Evolutionary conservation across 2,888 invertebrate genomes (phyloP).

Genomic region (Scelioninae gen. 2): DNA sequence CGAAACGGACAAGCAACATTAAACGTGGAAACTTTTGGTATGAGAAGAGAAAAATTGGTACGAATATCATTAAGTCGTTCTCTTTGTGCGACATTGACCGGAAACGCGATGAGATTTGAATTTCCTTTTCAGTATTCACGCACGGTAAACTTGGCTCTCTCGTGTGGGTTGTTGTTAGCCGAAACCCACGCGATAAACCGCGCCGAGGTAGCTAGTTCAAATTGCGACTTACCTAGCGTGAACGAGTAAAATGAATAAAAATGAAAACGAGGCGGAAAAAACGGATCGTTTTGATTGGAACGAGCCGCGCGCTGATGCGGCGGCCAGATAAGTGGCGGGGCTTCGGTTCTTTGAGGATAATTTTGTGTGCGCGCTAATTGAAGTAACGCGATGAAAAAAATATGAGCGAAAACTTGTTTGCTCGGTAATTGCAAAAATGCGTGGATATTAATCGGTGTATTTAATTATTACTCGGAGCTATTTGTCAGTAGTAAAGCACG

Average conservation of each 20-base stretch:
- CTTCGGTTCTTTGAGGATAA: too few relatives aligned
- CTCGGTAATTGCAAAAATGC: slow-evolving; percentile 12
- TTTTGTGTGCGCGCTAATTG: too few relatives aligned
- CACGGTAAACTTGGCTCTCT: slow-evolving; percentile 34
- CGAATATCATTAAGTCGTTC: slow-evolving; percentile 38
- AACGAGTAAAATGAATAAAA: slow-evolving; percentile 14
- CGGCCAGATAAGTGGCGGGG: neutral
- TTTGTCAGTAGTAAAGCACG: neutral
- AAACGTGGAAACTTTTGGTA: too few relatives aligned
- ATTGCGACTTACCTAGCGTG: slow-evolving; percentile 39
- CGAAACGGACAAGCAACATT: too few relatives aligned
- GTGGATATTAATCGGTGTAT: neutral
- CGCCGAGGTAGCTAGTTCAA: slow-evolving; percentile 28
- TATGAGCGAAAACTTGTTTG: slow-evolving; percentile 6
- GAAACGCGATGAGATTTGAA: slow-evolving; percentile 62
- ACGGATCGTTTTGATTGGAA: slow-evolving; percentile 10
- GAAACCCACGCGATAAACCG: slow-evolving; percentile 43
- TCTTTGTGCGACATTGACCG: slow-evolving; percentile 51
- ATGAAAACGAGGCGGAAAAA: too few relatives aligned
- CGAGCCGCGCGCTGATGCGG: neutral
- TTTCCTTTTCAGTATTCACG: slow-evolving; percentile 55
- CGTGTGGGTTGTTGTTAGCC: slow-evolving; percentile 49
- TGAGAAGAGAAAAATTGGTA: slow-evolving; percentile 23
- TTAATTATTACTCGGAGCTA: slow-evolving; percentile 1
- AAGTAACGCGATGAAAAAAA: slow-evolving; percentile 5